These are phyloP conservation scores for Pandemis cinnamomeana DNA, from an alignment of 2,888 invertebrate species.

Conservation along the genomic window DNA sequence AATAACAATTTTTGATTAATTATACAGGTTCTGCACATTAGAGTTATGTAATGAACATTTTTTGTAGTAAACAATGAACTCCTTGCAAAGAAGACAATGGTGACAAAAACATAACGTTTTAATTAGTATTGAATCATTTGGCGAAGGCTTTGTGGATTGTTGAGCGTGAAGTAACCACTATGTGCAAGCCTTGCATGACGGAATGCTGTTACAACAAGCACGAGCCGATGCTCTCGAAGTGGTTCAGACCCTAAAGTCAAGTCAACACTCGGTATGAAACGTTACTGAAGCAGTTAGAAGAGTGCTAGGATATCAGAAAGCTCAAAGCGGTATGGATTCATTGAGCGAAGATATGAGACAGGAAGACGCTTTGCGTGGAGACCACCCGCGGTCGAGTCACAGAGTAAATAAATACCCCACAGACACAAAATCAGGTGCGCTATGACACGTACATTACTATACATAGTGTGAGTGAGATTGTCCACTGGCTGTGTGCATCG, in stretches of 20 bases:
- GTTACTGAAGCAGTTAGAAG: neutral
- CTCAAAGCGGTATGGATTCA: conserved; percentile 4
- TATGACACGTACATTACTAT: neutral
- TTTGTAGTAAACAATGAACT: conserved; percentile 9
- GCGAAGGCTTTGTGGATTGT: conserved; percentile 19
- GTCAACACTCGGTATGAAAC: neutral
- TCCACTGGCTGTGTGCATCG: neutral
- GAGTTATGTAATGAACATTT: neutral
- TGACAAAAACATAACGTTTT: conserved; percentile 32
- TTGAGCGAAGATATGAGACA: neutral
- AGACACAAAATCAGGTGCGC: neutral
- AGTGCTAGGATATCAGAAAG: neutral
- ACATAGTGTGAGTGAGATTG: neutral
- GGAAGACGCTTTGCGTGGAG: neutral
- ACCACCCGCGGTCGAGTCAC: conserved; percentile 28
- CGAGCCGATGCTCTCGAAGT: conserved; percentile 10
- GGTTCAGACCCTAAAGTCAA: neutral
- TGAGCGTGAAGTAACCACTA: conserved; percentile 31
- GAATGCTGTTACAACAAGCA: conserved; percentile 31
- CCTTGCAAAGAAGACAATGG: conserved; percentile 21
- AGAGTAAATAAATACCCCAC: neutral
- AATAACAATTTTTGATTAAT: conserved; percentile 1
- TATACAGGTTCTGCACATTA: conserved; percentile 16
- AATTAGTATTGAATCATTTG: conserved; percentile 27
- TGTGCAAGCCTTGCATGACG: conserved; percentile 36